phyloP scores from a whole-genome alignment of 2,113 vertebrate species.

The Eubucco bourcierii region DNA sequence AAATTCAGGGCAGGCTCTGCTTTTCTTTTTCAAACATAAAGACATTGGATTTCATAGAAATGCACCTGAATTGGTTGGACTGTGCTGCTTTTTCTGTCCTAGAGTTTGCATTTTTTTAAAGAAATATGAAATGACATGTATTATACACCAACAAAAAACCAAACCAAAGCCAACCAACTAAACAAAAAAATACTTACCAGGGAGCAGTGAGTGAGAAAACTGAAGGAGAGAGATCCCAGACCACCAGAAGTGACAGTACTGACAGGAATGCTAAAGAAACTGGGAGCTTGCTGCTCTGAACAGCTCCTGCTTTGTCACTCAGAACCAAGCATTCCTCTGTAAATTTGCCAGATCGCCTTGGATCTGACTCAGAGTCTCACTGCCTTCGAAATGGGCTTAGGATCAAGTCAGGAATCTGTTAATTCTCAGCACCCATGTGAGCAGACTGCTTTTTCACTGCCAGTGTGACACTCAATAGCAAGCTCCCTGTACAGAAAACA shows the following conservation, averaged over 20 bases:
- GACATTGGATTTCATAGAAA: neutral
- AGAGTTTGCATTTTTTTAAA: neutral
- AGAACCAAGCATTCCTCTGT: neutral
- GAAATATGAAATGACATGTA: neutral
- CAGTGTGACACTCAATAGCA: neutral
- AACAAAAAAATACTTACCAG: too few species aligned
- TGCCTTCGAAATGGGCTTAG: neutral
- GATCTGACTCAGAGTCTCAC: neutral
- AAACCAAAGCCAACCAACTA: too few species aligned
- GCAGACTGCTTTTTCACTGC: neutral
- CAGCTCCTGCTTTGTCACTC: neutral
- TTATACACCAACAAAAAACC: neutral
- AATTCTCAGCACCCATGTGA: neutral
- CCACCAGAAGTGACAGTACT: neutral
- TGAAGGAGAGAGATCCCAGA: neutral
- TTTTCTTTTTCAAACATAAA: neutral
- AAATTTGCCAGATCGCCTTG: neutral
- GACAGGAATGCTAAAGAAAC: neutral
- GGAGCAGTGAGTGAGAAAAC: neutral
- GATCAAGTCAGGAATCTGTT: neutral
- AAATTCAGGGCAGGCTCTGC: neutral
- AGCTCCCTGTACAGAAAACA: neutral
- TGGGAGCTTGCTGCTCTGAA: neutral
- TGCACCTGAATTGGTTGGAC: neutral
- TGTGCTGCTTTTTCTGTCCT: neutral